A percentile compares a stretch with the other conserved stretches of the same genome.
Evolutionary conservation across 2,797 vertebrate genomes (phyloP).

Genomic region (Apodemus agrarius): DNA sequence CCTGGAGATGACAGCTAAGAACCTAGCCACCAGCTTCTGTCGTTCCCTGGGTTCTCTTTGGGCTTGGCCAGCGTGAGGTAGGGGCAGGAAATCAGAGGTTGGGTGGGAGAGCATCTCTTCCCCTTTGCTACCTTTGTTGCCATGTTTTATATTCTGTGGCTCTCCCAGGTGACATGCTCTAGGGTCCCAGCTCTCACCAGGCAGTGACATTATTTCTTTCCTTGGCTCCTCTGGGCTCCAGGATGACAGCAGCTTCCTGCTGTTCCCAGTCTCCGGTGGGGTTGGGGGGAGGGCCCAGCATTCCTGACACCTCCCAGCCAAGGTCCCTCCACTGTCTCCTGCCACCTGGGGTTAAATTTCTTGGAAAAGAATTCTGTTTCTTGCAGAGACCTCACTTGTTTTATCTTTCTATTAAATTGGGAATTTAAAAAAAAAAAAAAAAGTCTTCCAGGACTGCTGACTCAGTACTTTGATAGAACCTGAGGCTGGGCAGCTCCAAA

Average conservation of each 20-base stretch:
- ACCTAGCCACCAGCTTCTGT: neutral
- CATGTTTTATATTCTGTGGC: neutral
- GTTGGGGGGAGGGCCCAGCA: too few relatives aligned
- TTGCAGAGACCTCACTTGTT: neutral
- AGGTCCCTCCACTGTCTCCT: neutral
- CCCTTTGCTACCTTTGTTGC: neutral
- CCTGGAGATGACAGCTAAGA: neutral
- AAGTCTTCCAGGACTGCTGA: neutral
- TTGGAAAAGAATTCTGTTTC: neutral
- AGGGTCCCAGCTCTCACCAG: neutral
- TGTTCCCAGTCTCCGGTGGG: neutral
- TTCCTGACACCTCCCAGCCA: neutral
- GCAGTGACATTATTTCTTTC: neutral
- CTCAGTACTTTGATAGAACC: neutral
- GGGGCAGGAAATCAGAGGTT: neutral
- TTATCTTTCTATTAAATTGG: neutral
- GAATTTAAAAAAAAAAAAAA: neutral
- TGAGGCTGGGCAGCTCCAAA: neutral
- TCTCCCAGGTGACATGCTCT: neutral
- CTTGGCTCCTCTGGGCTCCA: neutral
- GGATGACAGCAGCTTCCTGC: neutral
- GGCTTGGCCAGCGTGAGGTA: neutral
- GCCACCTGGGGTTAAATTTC: neutral
- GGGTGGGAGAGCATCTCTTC: neutral
- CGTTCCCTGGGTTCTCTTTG: neutral